A percentile compares a stretch with the other conserved stretches of the same genome.
Conservation (phyloP, 2,797 vertebrate genomes). For the Pantherophis alleghaniensis region DNA sequence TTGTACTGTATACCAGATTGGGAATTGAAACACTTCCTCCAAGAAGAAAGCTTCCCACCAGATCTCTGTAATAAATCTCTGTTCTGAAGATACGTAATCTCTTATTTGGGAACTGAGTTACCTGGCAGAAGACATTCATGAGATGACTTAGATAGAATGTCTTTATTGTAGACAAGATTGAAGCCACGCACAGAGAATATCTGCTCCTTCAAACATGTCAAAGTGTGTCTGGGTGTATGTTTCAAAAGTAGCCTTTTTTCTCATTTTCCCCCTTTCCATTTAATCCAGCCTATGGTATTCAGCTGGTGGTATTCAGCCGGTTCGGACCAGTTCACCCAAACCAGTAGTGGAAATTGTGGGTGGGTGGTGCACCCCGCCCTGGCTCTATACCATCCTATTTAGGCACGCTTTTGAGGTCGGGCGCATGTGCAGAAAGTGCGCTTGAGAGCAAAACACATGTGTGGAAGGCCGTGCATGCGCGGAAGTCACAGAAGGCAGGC, state of each 20-base stretch:
- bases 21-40: neutral
- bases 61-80: neutral
- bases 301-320: no score
- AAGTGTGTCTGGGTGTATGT: neutral
- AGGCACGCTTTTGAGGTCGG: no score
- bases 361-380: no score
- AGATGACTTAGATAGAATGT: neutral
- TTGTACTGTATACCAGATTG: neutral
- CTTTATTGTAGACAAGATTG: neutral
- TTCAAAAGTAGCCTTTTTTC: neutral
- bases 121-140: neutral
- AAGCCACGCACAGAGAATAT: neutral
- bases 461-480: no score
- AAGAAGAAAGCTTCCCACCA: neutral
- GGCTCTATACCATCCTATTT: no score
- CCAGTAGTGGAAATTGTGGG: no score
- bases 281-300: neutral
- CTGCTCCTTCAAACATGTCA: neutral
- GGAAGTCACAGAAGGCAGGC: no score
- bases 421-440: no score
- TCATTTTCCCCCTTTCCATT: neutral
- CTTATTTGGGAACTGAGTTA: neutral
- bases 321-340: no score
- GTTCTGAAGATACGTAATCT: neutral
- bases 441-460: no score